Percentiles rank a stretch among this genome's conserved stretches.
These are phyloP conservation scores for Eurytoma adleriae DNA, from an alignment of 2,888 invertebrate species.

Conservation along the genomic window DNA sequence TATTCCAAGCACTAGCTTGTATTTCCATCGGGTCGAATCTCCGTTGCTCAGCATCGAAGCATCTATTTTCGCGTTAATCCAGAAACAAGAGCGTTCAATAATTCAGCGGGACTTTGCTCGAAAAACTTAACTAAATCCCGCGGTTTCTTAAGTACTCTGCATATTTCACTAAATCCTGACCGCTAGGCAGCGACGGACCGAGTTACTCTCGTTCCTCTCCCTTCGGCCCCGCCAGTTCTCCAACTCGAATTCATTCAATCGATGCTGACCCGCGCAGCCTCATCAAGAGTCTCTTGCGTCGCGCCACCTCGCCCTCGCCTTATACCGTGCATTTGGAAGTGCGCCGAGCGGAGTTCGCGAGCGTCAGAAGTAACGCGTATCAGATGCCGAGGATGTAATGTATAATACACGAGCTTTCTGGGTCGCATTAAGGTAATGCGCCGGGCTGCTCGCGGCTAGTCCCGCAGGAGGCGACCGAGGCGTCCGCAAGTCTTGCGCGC, in stretches of 20 bases:
- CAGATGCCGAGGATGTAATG: conserved; percentile 53
- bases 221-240: no score
- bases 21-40: conserved; percentile 7
- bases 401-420: conserved; percentile 72
- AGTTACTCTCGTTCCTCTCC: no score
- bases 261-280: no score
- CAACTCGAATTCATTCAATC: no score
- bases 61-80: background rate
- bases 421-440: conserved; percentile 72
- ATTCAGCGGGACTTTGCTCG: conserved; percentile 20
- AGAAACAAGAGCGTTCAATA: conserved; percentile 15
- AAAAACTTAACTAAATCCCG: conserved; percentile 1
- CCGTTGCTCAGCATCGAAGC: background rate
- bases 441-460: background rate
- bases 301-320: background rate
- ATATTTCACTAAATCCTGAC: no score
- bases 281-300: no score
- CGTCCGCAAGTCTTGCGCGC: background rate
- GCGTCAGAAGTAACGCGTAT: conserved; percentile 8
- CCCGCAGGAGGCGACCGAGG: conserved; percentile 26
- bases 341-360: background rate
- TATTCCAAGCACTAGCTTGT: conserved; percentile 19
- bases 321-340: background rate
- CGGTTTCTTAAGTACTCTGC: no score
- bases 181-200: no score